Evolutionary conservation across 2,888 invertebrate species (phyloP), one percentile per base, ranked within the genome.

Genomic region (Cryptocheilus praepositus): DNA sequence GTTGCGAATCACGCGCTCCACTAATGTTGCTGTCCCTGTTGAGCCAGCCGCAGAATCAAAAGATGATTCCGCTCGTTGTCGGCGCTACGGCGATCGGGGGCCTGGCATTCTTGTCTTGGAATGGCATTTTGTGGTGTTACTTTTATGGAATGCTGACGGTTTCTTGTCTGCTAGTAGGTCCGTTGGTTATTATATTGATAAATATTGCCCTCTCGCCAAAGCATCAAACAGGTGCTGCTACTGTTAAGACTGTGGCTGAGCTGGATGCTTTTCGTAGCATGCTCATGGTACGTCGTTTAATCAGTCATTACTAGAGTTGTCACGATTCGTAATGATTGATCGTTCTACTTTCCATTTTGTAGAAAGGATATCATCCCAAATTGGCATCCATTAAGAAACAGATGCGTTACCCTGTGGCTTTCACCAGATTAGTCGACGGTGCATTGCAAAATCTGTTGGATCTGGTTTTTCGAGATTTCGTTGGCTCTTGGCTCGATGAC

Each of bases 391-490:
- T 85, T 51, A 89, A 87, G 70, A 90, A 89, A 76, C 86, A 90
- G 74, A 89, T 90, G 52, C 93, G 93, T 88, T 90, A 95, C 77
- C 93, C 94, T n/a, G 90, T 94, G n/a, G 92, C 95, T 82, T 94
- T 95, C 89, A 95, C 95, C 51, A 92, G 95, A 73, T 94, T 95
- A 67, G 94, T 97, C 45, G 97, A 97, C 84, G 93, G 94, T 80
- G 93, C 95, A 74, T 88, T 97, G 25, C 95, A 96, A 83, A 94
- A 96, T 86, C 90, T 97, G 49, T 91, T 96, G 76, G 96, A 96
- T 86, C 92, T 95, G 86, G 90, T 94, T 45, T 90, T 95, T 51
- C 90, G 95, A 81, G 96, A 97, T 88, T 96, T 95, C 89, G 92
- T 97, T 69, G 90, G 93, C 25, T 91, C 92, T 61, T 96, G 96